Percentiles rank a stretch among this genome's conserved stretches.
phyloP scores from a whole-genome alignment of 2,797 vertebrate species.

The Sparus aurata region DNA sequence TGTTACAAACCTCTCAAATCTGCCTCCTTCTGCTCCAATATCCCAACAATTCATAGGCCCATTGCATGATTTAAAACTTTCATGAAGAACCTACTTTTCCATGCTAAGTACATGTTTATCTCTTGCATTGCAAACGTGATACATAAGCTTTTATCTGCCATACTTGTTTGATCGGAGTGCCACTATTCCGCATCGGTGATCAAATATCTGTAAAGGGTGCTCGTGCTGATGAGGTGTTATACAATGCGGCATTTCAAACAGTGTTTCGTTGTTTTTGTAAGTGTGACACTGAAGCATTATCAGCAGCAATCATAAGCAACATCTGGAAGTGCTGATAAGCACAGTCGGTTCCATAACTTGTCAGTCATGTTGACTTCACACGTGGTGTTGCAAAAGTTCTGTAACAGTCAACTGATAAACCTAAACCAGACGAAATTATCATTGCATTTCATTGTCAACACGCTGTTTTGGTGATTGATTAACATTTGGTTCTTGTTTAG shows the following conservation, averaged over 20 bases:
- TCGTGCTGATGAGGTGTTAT: background rate
- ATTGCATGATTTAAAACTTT: background rate
- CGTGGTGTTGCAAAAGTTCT: constrained; percentile 16
- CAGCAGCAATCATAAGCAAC: constrained; percentile 20
- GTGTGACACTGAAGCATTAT: constrained; percentile 22
- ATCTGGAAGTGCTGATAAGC: constrained; percentile 55
- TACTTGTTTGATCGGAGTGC: background rate
- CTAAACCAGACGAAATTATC: background rate
- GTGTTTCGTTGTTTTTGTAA: background rate
- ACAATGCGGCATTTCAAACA: background rate
- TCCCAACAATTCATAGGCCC: constrained; percentile 2
- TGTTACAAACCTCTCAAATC: background rate
- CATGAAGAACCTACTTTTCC: background rate
- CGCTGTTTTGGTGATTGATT: background rate
- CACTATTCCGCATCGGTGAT: background rate
- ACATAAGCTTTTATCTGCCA: too few species aligned
- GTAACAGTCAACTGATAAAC: background rate
- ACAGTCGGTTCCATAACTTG: constrained; percentile 31
- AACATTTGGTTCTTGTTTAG: background rate
- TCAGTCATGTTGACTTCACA: constrained; percentile 23
- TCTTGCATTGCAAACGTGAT: background rate
- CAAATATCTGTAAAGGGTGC: background rate
- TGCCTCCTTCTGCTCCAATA: background rate
- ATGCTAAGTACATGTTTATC: background rate
- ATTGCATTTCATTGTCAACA: background rate